phyloP scores from a whole-genome alignment of 2,113 vertebrate genomes.

The Clarias batrachus region DNA sequence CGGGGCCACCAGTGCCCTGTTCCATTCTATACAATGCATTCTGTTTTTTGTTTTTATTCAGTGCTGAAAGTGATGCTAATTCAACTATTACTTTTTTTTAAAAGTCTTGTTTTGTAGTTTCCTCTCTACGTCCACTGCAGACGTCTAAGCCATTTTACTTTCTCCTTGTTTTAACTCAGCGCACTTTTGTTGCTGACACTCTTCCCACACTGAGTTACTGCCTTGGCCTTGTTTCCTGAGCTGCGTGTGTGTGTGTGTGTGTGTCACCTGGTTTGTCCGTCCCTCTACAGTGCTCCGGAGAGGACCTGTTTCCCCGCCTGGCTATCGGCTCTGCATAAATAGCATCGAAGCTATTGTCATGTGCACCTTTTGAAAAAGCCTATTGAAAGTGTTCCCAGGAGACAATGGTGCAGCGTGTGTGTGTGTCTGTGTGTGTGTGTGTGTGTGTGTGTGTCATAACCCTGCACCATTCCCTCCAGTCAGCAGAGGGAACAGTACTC shows the following conservation, averaged over 20 bases:
- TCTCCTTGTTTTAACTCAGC: neutral
- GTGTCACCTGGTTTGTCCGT: slow-evolving; percentile 41
- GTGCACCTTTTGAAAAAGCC: slow-evolving; percentile 75
- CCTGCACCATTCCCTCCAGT: slow-evolving; percentile 75
- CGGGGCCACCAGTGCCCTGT: too few species aligned
- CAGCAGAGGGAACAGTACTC: slow-evolving; percentile 67
- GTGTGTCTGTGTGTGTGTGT: slow-evolving; percentile 57
- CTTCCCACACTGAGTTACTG: slow-evolving; percentile 19
- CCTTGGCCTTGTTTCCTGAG: slow-evolving; percentile 23
- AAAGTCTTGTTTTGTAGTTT: neutral
- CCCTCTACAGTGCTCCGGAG: slow-evolving; percentile 37
- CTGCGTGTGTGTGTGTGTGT: neutral
- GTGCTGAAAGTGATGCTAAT: neutral
- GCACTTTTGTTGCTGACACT: slow-evolving; percentile 7
- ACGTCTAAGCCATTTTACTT: neutral
- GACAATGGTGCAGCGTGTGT: slow-evolving; percentile 71
- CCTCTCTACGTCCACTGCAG: neutral
- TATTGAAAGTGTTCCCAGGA: slow-evolving; percentile 76
- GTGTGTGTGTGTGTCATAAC: slow-evolving; percentile 73
- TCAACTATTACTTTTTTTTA: too few species aligned
- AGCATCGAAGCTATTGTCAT: slow-evolving; percentile 73
- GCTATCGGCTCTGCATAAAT: slow-evolving; percentile 68
- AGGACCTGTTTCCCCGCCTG: slow-evolving; percentile 61
- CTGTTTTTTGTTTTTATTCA: neutral
- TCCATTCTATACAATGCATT: too few species aligned